Evolutionary conservation across 2,113 vertebrate genomes (phyloP).

Genomic region (Pelecanus crispus): DNA sequence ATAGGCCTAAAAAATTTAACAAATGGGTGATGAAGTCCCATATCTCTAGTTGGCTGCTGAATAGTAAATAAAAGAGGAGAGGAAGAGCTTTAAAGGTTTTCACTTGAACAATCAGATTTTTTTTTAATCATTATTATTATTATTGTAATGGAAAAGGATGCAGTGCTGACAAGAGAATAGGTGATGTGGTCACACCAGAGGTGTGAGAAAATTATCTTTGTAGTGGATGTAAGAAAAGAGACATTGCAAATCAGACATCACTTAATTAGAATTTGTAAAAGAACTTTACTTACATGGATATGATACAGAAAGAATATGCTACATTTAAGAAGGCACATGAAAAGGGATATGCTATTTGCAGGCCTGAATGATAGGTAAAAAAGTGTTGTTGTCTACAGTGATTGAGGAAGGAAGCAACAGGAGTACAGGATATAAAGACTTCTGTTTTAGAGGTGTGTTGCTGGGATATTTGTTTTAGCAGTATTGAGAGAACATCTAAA

Average conservation of each 20-base stretch:
- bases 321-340: not conserved
- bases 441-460: not conserved
- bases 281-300: not conserved
- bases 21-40: not conserved
- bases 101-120: not conserved
- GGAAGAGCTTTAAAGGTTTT: not conserved
- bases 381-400: not conserved
- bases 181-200: not conserved
- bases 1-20: not conserved
- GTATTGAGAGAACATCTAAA: not conserved
- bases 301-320: not conserved
- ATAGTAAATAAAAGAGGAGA: not conserved
- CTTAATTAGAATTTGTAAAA: not conserved
- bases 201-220: not conserved
- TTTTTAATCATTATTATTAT: not conserved
- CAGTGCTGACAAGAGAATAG: not conserved
- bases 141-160: not conserved
- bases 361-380: not conserved
- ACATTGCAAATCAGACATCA: not conserved
- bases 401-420: not conserved
- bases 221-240: not conserved
- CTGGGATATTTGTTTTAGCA: not conserved
- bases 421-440: not conserved
- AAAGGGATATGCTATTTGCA: not conserved
- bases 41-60: not conserved